These are phyloP conservation scores for Dryobates pubescens DNA, from an alignment of 2,797 vertebrate species.

Conservation along the genomic window DNA sequence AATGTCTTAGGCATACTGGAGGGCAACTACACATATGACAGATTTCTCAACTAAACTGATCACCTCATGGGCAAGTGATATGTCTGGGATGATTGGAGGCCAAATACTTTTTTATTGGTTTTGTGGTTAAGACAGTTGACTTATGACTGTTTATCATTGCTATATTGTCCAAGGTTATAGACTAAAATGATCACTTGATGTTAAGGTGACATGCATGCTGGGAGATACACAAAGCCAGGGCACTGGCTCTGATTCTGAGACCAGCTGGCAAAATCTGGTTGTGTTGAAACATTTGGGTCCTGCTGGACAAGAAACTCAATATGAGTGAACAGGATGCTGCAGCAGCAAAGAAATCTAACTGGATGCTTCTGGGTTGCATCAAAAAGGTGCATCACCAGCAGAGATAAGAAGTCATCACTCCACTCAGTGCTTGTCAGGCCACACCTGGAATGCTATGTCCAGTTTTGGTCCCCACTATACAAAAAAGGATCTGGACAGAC, in stretches of 20 bases:
- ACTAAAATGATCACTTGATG: background rate
- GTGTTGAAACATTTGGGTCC: background rate
- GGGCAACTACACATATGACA: background rate
- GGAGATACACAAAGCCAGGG: background rate
- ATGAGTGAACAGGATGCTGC: background rate
- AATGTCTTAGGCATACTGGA: background rate
- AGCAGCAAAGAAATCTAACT: background rate
- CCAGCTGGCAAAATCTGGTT: background rate
- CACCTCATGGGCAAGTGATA: fast-evolving
- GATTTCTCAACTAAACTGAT: background rate
- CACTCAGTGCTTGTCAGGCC: background rate
- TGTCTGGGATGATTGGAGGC: background rate
- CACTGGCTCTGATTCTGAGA: background rate
- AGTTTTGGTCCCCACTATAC: background rate
- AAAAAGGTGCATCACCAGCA: background rate
- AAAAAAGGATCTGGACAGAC: background rate
- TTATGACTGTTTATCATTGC: background rate
- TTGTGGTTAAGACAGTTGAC: background rate
- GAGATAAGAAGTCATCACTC: background rate
- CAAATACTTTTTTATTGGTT: background rate
- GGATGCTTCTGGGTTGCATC: background rate
- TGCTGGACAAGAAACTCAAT: background rate
- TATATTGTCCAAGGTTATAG: background rate
- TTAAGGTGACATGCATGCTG: background rate
- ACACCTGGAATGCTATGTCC: background rate